Evolutionary conservation across 2,113 vertebrate genomes (phyloP).

Genomic region (Polypterus senegalus): DNA sequence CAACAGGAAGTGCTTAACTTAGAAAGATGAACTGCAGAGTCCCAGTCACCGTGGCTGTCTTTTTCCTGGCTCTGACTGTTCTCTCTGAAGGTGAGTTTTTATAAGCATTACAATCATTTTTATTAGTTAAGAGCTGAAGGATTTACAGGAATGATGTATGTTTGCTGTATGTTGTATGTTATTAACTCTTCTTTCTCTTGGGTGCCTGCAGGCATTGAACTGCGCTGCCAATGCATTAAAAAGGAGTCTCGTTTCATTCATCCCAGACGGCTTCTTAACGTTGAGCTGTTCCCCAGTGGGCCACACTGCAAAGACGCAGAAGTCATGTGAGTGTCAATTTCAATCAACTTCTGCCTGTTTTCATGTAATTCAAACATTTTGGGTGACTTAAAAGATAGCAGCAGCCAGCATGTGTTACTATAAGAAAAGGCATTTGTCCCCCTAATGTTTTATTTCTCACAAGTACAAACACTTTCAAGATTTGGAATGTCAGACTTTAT

Average conservation of each 20-base stretch:
- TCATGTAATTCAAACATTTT: background rate
- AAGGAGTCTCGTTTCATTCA: slow-evolving; percentile 52
- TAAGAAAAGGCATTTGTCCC: too few species aligned
- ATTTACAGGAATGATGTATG: background rate
- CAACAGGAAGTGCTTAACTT: too few species aligned
- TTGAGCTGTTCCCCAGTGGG: slow-evolving; percentile 59
- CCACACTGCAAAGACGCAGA: slow-evolving; percentile 67
- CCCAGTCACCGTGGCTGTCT: too few species aligned
- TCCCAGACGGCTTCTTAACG: slow-evolving; percentile 44
- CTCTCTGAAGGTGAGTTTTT: too few species aligned
- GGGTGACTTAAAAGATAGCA: background rate
- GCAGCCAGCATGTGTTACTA: background rate
- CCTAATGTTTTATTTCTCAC: background rate
- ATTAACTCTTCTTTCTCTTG: background rate
- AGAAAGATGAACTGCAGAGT: slow-evolving; percentile 21
- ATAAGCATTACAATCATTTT: background rate
- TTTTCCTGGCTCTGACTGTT: too few species aligned
- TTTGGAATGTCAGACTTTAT: background rate
- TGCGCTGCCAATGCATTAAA: slow-evolving; percentile 65
- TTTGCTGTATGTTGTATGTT: background rate
- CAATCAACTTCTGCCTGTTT: background rate
- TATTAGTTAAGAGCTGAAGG: background rate
- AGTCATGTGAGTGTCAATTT: slow-evolving; percentile 68
- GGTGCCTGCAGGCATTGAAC: slow-evolving; percentile 36
- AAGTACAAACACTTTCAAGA: too few species aligned